Base-by-base conservation (phyloP, 1,140 invertebrate genomes). In the Drosophila nigrodunni region DNA sequence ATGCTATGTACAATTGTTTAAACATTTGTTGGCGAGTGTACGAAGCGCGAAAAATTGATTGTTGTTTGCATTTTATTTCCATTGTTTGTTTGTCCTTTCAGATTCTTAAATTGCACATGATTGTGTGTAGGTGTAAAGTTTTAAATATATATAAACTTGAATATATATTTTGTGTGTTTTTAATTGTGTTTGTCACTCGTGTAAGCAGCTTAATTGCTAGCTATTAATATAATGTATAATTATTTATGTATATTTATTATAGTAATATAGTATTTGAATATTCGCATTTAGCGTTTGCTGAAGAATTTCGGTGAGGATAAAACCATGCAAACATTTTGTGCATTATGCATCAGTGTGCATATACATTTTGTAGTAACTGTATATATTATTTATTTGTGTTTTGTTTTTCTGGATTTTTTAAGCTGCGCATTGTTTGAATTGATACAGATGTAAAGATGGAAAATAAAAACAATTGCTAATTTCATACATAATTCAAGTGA, bases 31-130 rank as follows among this genome's bases (percentile, higher is more conserved):
- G 34, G 64, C 47, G 13, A 52, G 61, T 75, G 64, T 80, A 85
- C 69, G 70, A 88, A 88, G 85, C 85, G 77, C 80, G 49, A 89
- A 83, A 88, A 83, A 72, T 83, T 88, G 83, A 88, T 88, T 88
- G 83, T 88, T 80, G 80, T 70, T 30, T 89, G 83, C 83, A 88
- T 68, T 30, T 25, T 55, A 43, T 15, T 41, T 60, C 37, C 44
- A 74, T 43, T 7, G 0, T 69, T 68, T 8, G 25, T 64, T 58
- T 46, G 25, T 25, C 43, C 37, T 62, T 64, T n/a, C 8, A 61
- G 18, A 58, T 39, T 25, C 21, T 9, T 55, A 44, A 25, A 9
- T 55, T 55, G 13, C 35, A 43, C 41, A 43, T 13, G 25, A 30
- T 30, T 30, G 25, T 30, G 25, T 30, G 25, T 52, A 25, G 21